Conservation (phyloP, 2,888 invertebrate genomes). For the Lycia hirtaria region DNA sequence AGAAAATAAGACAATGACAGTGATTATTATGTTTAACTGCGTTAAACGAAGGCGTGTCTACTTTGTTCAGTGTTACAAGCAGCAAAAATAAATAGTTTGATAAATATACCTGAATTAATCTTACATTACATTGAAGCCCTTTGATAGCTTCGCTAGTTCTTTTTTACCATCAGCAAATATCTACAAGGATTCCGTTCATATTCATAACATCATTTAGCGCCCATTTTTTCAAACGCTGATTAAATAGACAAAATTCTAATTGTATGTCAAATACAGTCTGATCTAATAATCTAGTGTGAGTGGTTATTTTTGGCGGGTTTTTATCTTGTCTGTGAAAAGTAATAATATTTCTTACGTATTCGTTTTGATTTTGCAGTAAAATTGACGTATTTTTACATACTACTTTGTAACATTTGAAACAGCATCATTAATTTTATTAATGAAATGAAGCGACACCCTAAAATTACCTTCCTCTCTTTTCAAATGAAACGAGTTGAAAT, state of each 20-base stretch:
- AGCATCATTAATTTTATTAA: too few relatives aligned
- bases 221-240: background rate
- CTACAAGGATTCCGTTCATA: background rate
- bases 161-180: background rate
- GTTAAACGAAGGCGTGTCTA: background rate
- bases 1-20: background rate
- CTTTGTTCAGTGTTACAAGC: conserved; percentile 19
- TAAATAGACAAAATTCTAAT: too few relatives aligned
- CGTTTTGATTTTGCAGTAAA: background rate
- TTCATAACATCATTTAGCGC: background rate
- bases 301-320: background rate
- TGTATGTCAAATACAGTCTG: too few relatives aligned
- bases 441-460: too few relatives aligned
- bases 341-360: background rate
- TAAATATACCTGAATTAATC: conserved; percentile 25
- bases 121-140: conserved; percentile 12
- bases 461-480: too few relatives aligned
- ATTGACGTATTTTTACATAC: conserved; percentile 7
- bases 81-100: conserved; percentile 15
- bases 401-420: background rate
- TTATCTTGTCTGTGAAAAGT: conserved; percentile 1
- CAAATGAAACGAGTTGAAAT: too few relatives aligned
- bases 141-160: background rate
- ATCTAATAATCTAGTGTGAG: too few relatives aligned
- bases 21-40: background rate